Base-by-base conservation (phyloP, 2,888 invertebrate species). In the Trichopria drosophilae region DNA sequence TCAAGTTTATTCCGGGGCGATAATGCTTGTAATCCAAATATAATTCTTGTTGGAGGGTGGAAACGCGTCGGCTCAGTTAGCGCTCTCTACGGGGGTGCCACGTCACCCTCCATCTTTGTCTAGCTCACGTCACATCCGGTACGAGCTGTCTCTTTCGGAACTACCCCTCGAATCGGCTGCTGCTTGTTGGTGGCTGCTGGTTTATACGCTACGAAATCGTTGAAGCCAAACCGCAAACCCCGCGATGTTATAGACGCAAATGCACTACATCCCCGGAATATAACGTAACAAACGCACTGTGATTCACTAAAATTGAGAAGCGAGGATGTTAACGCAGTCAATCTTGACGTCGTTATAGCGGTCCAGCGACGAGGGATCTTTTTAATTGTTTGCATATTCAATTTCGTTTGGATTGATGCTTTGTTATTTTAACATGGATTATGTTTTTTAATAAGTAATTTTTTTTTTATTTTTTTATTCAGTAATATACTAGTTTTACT, bases 21-120 rank as follows among this genome's bases (percentile, higher is more conserved):
- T 74, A 75, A 75, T 74, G 72, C 74, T 73, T 73, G 73, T 75
- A 72, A 74, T 75, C 71, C 73, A 68, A 73, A 73, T 75, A 73
- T 73, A 73, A 75, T 75, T 75, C 69, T 67, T 64, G 67, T 64
- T 62, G 55, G 61, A 62, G 65, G 66, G 63, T 52, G 60, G 55
- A 41, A 43, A 52, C 59, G 51, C 57, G 49, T 35, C 12, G 47
- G 39, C 53, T 53, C 45, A 35, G 59, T 63, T 64, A 61, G 56
- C 59, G 58, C 47, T 56, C 65, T 47, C 63, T 49, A 43, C 57
- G 55, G 58, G 60, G 63, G 62, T 61, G 53, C 48, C 32, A 55
- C 40, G 29, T 59, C 22, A 46, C n/a, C 47, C 45, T 41, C 15
- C 39, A 42, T 20, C 18, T 43, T 48, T 45, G 41, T 52, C 44